Evolutionary conservation across 2,888 invertebrate species (phyloP).

Genomic region (Margaritifera margaritifera): DNA sequence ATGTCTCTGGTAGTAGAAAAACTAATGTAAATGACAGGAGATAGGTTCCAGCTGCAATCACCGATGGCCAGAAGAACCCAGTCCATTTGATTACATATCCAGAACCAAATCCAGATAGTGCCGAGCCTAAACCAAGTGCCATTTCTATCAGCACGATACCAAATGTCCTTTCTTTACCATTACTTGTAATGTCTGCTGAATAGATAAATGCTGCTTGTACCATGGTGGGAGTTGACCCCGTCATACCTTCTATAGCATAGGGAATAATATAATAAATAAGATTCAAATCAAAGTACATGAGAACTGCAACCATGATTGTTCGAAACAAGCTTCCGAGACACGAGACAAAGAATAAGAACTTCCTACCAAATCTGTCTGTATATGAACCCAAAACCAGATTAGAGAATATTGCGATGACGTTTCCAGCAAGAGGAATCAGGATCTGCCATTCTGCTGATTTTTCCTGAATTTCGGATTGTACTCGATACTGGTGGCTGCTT

Average conservation of each 20-base stretch:
- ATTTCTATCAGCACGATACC: constrained; percentile 34
- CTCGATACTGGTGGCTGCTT: constrained; percentile 2
- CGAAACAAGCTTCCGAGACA: constrained; percentile 27
- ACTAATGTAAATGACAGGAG: constrained; percentile 20
- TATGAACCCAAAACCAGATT: constrained; percentile 33
- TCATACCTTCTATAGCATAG: constrained; percentile 34
- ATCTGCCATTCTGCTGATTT: constrained; percentile 30
- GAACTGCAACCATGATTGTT: constrained; percentile 15
- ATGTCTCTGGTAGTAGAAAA: constrained; percentile 29
- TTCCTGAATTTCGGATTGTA: constrained; percentile 28
- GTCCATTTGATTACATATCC: constrained; percentile 35
- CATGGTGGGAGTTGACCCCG: constrained; percentile 31
- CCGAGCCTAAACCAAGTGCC: constrained; percentile 25
- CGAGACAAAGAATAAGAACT: constrained; percentile 30
- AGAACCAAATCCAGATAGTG: constrained; percentile 18
- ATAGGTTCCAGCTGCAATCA: constrained; percentile 13
- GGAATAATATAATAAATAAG: constrained; percentile 26
- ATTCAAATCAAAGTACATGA: constrained; percentile 29
- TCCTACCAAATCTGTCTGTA: constrained; percentile 40
- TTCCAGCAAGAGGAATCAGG: constrained; percentile 25
- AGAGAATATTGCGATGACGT: constrained; percentile 24
- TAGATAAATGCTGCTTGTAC: constrained; percentile 28
- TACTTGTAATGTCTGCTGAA: constrained; percentile 36
- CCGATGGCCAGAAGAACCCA: constrained; percentile 25
- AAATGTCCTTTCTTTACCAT: constrained; percentile 31